Conservation (phyloP, 2,797 vertebrate genomes). For the Cichlasoma orientale region DNA sequence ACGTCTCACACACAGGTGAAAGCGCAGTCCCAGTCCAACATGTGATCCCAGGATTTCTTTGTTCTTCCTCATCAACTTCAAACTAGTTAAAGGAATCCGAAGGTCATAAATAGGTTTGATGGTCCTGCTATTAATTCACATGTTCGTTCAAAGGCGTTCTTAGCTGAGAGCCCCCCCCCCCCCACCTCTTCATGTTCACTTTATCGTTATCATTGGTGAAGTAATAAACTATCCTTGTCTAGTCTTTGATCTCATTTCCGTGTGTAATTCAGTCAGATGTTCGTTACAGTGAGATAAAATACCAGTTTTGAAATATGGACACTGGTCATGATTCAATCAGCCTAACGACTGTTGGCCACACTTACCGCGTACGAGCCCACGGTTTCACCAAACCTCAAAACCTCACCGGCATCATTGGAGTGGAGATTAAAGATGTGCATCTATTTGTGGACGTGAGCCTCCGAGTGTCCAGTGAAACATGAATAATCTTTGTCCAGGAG, state of each 20-base stretch:
- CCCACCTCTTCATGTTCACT: neutral
- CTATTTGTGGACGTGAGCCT: conserved; percentile 8
- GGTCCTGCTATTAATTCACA: neutral
- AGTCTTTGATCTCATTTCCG: neutral
- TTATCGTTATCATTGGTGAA: neutral
- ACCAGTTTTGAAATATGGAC: too few relatives aligned
- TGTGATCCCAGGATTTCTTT: neutral
- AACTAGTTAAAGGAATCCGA: neutral
- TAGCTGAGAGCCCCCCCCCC: neutral
- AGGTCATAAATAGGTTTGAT: neutral
- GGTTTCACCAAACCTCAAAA: conserved; percentile 11
- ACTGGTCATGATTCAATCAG: neutral
- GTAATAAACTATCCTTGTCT: neutral
- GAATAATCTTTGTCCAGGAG: conserved; percentile 38
- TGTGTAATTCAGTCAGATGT: neutral
- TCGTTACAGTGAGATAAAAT: neutral
- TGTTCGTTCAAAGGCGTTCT: neutral
- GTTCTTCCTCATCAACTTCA: neutral
- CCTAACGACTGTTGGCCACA: conserved; percentile 8
- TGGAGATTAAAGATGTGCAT: neutral
- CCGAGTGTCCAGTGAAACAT: conserved; percentile 32
- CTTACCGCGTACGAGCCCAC: neutral
- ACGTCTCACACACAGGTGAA: too few relatives aligned
- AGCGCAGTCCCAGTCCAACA: neutral
- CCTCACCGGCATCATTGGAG: conserved; percentile 3